A percentile compares a stretch with the other conserved stretches of the same genome.
Evolutionary conservation across 2,113 vertebrate genomes (phyloP).

Genomic region (Cryptotis parvus): DNA sequence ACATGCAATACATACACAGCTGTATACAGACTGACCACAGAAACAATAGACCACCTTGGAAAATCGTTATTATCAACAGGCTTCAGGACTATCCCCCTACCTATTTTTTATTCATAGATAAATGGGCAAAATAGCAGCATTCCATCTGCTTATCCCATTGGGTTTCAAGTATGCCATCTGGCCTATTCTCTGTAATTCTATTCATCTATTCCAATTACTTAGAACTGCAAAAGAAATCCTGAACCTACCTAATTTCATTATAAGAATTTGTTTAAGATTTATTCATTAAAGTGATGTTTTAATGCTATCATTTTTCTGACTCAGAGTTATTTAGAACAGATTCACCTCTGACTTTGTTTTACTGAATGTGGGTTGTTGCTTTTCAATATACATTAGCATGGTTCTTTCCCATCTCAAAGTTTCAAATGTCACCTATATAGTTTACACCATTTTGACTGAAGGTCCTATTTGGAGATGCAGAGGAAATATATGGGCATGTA

Average conservation of each 20-base stretch:
- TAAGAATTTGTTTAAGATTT: conserved; percentile 1
- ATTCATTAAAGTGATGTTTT: conserved; percentile 24
- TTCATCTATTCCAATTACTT: conserved; percentile 41
- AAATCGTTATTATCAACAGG: conserved; percentile 54
- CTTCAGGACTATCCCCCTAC: conserved; percentile 38
- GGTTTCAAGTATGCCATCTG: conserved; percentile 64
- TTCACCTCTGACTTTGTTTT: conserved; percentile 56
- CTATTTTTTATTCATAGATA: conserved; percentile 66
- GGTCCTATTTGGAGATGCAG: neutral
- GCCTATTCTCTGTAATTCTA: conserved; percentile 46
- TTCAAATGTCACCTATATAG: neutral
- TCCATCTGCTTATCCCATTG: conserved; percentile 61
- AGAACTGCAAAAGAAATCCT: conserved; percentile 14
- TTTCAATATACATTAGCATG: conserved; percentile 27
- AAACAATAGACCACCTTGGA: conserved; percentile 29
- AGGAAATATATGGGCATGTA: neutral
- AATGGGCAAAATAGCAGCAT: conserved; percentile 54
- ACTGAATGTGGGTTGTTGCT: conserved; percentile 52
- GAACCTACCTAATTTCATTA: conserved; percentile 32
- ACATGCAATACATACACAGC: neutral
- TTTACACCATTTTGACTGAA: conserved; percentile 16
- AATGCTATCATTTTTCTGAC: neutral
- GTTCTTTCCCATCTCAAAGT: conserved; percentile 20
- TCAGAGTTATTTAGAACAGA: conserved; percentile 22
- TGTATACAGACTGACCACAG: neutral